Evolutionary conservation across 2,797 vertebrate species (phyloP), one percentile per base, ranked within the genome.

Genomic region (Mormyrus hasselquistii): DNA sequence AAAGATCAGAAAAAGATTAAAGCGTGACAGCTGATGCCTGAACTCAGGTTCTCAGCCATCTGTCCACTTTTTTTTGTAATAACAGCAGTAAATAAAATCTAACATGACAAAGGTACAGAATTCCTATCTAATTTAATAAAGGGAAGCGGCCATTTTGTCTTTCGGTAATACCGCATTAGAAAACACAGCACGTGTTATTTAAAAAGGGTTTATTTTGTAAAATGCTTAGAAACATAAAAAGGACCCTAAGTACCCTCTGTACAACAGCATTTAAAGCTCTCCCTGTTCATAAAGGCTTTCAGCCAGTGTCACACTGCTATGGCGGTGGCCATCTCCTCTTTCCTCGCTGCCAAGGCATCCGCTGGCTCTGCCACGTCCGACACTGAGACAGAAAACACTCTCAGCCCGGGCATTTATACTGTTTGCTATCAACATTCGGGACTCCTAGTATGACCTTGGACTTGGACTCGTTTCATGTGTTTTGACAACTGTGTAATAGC

Each of bases 161-260:
- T 57, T 57, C 4, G 16, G 53, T 4, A 19, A 73, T 76, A 16
- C 22, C 4, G 25, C 19, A 53, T 14, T 53, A 25, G 44, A 85
- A 34, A 57, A 91, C 7, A 19, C 25, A 53, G 8, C 59, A 57
- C 65, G 8, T 55, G 25, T n/a, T 89, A 88, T 91, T 9, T 91
- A 91, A 89, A 92, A 93, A 92, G 92, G 3, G 87, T 96, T 96
- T 96, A 96, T 95, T 96, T 52, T 93, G 59, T 92, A 89, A 93
- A 95, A 94, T 92, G 88, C 92, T 93, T 93, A 95, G 89, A 95
- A 95, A 95, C 91, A 79, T 93, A 41, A 88, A 55, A 65, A 50
- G 59, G 57, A 93, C 29, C 65, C 34, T 91, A 91, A 93, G 91
- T 91, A 94, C 88, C 49, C 89, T 93, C 93, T 89, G 16, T 94